Base-by-base conservation (phyloP, 2,113 vertebrate species). In the Gorilla gorilla region DNA sequence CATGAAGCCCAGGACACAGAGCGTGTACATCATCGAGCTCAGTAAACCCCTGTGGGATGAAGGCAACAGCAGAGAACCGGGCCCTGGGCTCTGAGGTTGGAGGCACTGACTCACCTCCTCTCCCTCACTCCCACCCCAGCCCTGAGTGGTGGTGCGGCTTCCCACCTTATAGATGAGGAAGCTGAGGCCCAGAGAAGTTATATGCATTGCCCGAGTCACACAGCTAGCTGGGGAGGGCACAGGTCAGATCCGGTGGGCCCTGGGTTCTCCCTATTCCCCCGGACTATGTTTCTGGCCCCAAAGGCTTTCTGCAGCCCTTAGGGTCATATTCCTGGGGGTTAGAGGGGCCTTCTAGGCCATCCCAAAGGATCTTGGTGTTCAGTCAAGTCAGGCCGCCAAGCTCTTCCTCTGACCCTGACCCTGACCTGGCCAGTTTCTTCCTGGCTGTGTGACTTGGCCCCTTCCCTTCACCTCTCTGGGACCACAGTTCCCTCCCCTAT, bases 1-100 rank as follows among this genome's bases (percentile, higher is more conserved):
- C 2, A 0, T 1, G 5, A 27, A 89, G n/a, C 68, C 25, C 10
- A 7, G n/a, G 30, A 64, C 66, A 23, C 10, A 61, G 32, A 12
- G 43, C 38, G 0, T 38, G 23, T 35, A 78, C 2, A 0, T 13
- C 40, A 0, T 4, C 7, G 66, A 48, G n/a, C 50, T 32, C 40
- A 10, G 8, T 9, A 57, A 82, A 64, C 2, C 8, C 50, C 81
- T 45, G 50, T n/a, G 61, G 59, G 50, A 40, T 8, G 52, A 55
- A 38, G 35, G 10, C n/a, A 70, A 13, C 3, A 78, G 73, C 64
- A 70, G n/a, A 50, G 79, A 70, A 38, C 32, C 0, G 0, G 16
- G 12, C 35, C 55, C 20, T 1, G 45, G 50, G 50, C 40, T 23
- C n/a, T 0, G 0, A 45, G 57, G 13, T 22, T 76, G 10, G 16